Evolutionary conservation across 2,797 vertebrate species (phyloP), one percentile per base, ranked within the genome.

Genomic region (Brachymystax lenok): DNA sequence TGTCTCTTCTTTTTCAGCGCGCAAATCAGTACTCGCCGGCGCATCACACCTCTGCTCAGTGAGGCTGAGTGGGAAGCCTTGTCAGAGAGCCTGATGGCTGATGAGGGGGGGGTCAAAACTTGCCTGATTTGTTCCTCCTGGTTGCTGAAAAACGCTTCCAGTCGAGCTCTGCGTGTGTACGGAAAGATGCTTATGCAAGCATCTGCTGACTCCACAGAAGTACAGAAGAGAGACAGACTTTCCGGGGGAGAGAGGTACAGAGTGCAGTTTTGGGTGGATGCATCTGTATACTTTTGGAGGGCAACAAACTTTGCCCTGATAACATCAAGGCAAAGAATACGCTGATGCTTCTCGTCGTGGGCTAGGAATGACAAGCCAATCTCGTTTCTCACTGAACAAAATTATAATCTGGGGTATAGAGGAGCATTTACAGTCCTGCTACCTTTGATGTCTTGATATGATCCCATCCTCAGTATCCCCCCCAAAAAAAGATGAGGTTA

Each of bases 391-490:
- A 76, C 80, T 85, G 80, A 35, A 21, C 35, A 81, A 85, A 88
- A 86, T 77, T 30, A 56, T 82, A 84, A 83, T 85, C 76, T 77
- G 73, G 75, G 78, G 83, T 76, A 86, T 79, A 59, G 56, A 59
- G 19, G 7, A 21, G 56, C 56, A 80, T 80, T 85, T 84, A 83
- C 85, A 87, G 81, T 83, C 80, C 71, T 78, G 75, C 67, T 63
- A 88, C 87, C 86, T 91, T 90, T 88, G 85, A 92, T 90, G 88
- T 90, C 86, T 88, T 86, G 88, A 93, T 89, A 87, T 72, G 50
- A 93, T 88, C 86, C 68, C 35, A 86, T 81, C 78, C 3, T 5
- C 40, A 46, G 40, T 46, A 59, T 64, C 78, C 72, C 14, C 2
- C 10, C 5, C 3, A 10, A 0, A 64, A 46, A 77, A 75, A 73